Evolutionary conservation across 2,797 vertebrate species (phyloP).

Genomic region (Lacerta bilineata): DNA sequence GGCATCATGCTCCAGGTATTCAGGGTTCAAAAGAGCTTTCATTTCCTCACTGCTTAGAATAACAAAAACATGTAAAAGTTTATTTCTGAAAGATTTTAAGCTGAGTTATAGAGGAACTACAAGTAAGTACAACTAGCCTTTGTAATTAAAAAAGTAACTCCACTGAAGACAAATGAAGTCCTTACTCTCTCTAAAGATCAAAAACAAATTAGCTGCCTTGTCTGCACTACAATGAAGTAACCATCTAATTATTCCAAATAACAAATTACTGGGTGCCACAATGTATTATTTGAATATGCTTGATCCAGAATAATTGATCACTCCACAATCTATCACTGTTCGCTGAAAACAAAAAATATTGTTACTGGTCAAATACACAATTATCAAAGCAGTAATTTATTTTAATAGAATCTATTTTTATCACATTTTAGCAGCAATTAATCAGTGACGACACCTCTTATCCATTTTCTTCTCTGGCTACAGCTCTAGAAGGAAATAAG

Average conservation of each 20-base stretch:
- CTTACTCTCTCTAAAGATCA: conserved; percentile 76
- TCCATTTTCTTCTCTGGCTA: conserved; percentile 67
- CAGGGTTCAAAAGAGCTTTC: conserved; percentile 92
- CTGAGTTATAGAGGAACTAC: conserved; percentile 67
- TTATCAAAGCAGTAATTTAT: conserved; percentile 75
- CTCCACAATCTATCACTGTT: conserved; percentile 73
- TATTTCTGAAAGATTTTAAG: conserved; percentile 72
- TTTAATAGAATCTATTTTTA: conserved; percentile 75
- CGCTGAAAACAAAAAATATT: conserved; percentile 68
- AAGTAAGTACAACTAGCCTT: conserved; percentile 75
- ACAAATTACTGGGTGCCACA: conserved; percentile 77
- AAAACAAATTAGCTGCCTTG: conserved; percentile 77
- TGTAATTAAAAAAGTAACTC: conserved; percentile 77
- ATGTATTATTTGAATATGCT: conserved; percentile 76
- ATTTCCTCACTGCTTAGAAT: conserved; percentile 91
- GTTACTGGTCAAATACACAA: conserved; percentile 70
- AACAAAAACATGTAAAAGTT: conserved; percentile 71
- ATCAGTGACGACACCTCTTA: conserved; percentile 73
- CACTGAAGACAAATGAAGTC: conserved; percentile 76
- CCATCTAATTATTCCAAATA: conserved; percentile 80
- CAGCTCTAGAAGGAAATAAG: conserved; percentile 57
- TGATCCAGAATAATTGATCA: conserved; percentile 79
- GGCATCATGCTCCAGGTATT: conserved; percentile 94
- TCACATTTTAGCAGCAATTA: conserved; percentile 76
- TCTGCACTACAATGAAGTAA: conserved; percentile 75